These are phyloP conservation scores for Rhea americana DNA, from an alignment of 2,113 vertebrate species.

Conservation along the genomic window DNA sequence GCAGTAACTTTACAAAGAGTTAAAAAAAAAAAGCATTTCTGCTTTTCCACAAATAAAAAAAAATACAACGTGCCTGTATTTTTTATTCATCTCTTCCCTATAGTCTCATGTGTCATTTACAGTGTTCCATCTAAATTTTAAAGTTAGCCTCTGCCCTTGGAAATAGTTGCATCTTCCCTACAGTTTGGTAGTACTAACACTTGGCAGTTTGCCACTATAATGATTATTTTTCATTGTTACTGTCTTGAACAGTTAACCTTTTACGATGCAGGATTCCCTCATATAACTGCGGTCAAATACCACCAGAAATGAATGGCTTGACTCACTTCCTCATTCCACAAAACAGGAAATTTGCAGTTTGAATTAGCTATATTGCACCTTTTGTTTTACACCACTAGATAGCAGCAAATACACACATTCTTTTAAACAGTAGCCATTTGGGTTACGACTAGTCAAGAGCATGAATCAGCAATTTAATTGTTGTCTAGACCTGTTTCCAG, in stretches of 20 bases:
- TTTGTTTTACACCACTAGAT: slow-evolving; percentile 28
- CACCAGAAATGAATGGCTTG: not conserved
- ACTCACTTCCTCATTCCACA: not conserved
- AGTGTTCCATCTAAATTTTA: not conserved
- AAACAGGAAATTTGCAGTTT: not conserved
- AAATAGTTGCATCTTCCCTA: not conserved
- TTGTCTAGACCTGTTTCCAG: not conserved
- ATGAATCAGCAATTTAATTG: not conserved
- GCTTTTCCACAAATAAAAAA: not conserved
- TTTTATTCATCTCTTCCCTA: not conserved
- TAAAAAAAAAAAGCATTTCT: not conserved
- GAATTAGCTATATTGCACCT: not conserved
- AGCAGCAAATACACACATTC: not conserved
- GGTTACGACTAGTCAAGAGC: rapidly evolving
- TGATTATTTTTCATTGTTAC: not conserved
- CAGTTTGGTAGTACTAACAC: not conserved
- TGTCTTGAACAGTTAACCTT: not conserved
- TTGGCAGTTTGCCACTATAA: not conserved
- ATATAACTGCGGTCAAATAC: not conserved
- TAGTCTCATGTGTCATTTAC: not conserved
- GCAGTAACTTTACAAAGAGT: not conserved
- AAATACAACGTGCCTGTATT: not conserved
- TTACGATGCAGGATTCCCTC: not conserved
- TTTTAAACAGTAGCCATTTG: not conserved
- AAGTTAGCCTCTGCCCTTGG: not conserved